A percentile compares a stretch with the other conserved stretches of the same genome.
These are phyloP conservation scores for Eurosta solidaginis DNA, from an alignment of 1,140 invertebrate species.

Conservation along the genomic window DNA sequence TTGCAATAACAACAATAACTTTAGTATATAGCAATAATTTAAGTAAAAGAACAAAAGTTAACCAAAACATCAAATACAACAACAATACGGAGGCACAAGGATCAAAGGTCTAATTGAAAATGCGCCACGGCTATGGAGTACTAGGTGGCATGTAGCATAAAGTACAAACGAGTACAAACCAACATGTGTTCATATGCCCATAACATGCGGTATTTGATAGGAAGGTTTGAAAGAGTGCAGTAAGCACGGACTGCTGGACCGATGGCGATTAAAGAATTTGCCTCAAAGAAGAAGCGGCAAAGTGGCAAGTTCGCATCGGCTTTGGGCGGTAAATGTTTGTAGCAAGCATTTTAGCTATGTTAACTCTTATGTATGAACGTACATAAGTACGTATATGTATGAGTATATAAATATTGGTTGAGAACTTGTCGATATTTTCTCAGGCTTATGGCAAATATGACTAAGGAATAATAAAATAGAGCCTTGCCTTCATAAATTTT, in stretches of 20 bases:
- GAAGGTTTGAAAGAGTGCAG: neutral
- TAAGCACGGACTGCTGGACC: neutral
- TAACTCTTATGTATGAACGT: neutral
- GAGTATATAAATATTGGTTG: neutral
- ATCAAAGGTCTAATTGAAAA: constrained; percentile 59
- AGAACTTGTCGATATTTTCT: constrained; percentile 25
- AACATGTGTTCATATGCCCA: neutral
- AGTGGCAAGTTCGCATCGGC: neutral
- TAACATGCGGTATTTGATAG: neutral
- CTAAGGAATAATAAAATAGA: neutral
- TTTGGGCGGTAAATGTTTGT: neutral
- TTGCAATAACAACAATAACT: constrained; percentile 40
- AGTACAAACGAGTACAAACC: constrained; percentile 5
- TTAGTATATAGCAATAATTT: constrained; percentile 23
- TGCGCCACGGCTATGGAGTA: constrained; percentile 39
- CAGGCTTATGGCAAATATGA: neutral
- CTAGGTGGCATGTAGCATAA: constrained; percentile 26
- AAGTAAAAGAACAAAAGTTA: constrained; percentile 25
- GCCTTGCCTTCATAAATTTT: neutral
- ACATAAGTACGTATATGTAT: neutral
- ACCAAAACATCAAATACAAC: neutral
- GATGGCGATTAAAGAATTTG: constrained; percentile 6
- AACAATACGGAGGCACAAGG: constrained; percentile 32
- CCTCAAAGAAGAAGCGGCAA: neutral
- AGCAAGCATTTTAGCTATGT: neutral